Percentiles rank a stretch among this genome's conserved stretches.
Evolutionary conservation across 2,113 vertebrate genomes (phyloP).

Genomic region (Circaetus gallicus): DNA sequence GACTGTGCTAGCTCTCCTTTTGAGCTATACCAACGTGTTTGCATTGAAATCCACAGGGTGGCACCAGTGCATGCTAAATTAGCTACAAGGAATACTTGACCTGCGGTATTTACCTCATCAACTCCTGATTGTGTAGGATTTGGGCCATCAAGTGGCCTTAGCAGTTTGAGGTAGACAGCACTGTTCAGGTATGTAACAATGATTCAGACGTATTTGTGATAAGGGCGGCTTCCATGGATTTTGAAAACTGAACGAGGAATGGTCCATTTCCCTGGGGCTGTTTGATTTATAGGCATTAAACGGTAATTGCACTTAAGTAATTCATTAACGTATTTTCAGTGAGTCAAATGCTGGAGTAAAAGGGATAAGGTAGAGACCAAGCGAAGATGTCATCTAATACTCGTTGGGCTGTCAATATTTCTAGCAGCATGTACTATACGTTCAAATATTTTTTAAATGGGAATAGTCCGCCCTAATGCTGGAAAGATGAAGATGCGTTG

Average conservation of each 20-base stretch:
- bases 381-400: background rate
- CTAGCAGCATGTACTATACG: background rate
- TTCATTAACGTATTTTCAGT: background rate
- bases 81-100: background rate
- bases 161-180: background rate
- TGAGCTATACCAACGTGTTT: background rate
- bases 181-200: background rate
- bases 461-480: background rate
- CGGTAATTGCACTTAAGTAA: background rate
- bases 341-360: background rate
- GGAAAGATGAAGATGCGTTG: background rate
- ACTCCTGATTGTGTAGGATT: rapidly evolving
- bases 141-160: background rate
- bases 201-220: background rate
- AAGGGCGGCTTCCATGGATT: background rate
- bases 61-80: background rate
- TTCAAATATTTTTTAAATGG: background rate
- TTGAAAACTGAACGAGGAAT: background rate
- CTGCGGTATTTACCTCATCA: rapidly evolving
- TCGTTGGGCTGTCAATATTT: background rate
- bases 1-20: background rate
- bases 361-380: background rate
- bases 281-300: background rate
- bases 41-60: background rate
- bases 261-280: background rate